Evolutionary conservation across 2,113 vertebrate genomes (phyloP), one percentile per base, ranked within the genome.

Genomic region (Glaucomys volans): DNA sequence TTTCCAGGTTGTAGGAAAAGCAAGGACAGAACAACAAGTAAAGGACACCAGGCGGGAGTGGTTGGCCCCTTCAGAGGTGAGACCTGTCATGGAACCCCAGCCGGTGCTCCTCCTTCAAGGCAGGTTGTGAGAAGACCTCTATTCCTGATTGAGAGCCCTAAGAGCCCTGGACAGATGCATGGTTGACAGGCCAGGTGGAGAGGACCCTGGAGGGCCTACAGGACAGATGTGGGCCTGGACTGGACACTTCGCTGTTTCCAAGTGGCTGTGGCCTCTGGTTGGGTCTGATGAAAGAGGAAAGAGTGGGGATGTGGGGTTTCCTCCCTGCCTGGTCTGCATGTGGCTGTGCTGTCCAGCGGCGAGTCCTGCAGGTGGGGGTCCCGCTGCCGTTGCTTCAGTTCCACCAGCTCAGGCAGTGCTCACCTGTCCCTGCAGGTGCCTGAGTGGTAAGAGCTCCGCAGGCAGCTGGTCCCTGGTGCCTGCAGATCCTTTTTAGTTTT

Each of bases 321-420:
- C 50, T 47, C 54, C 62, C 32, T 1, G 64, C 28, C 35, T 28
- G 2, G 35, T 35, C 28, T 9, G 32, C 13, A 44, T 14, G 44
- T 24, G 50, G 10, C 24, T n/a, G 4, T n/a, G 10, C 9, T 37
- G 9, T 12, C 1, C 50, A 32, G 44, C 0, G 57, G 30, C 7
- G 11, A 13, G 22, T 64, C 20, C 10, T 72, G 16, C 8, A 14
- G 44, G 7, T 17, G 4, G 22, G 22, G 7, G 4, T 18, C 3
- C 50, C 5, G 72, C 5, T 22, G 2, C 44, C 28, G 12, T 10
- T 42, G 28, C 44, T n/a, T 76, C 59, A 28, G n/a, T 50, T 8
- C 13, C 26, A 10, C 16, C 13, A 52, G 75, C n/a, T 44, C 54
- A n/a, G 26, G 28, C 3, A 12, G 66, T 0, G 8, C 54, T 30